Base-by-base conservation (phyloP, 2,888 invertebrate genomes). In the Hanleya hanleyi region DNA sequence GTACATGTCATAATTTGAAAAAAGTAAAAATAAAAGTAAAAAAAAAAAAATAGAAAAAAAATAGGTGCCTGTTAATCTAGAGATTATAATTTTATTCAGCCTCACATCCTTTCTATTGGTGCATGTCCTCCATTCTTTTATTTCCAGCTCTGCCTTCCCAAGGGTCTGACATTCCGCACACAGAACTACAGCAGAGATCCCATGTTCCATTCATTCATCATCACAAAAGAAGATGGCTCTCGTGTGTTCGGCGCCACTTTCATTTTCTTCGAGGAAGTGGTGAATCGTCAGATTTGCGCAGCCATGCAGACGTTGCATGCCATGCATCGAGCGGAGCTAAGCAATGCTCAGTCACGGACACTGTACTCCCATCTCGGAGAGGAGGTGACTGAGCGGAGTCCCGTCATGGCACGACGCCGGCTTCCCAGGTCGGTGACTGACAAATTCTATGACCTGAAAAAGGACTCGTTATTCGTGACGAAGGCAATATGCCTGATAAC, bases 231-330 rank as follows among this genome's bases (percentile, higher is more conserved):
- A 92, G 98, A 99, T 93, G 99, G 98, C 70, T 95, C 95, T 81
- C 93, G 98, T 82, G 95, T 95, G 82, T 97, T 97, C 92, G 99
- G 99, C 75, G 97, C 97, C 87, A 96, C 96, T 87, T 94, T 97
- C 82, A 95, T 97, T 26, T 99, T 99, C 91, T 98, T 95, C 92
- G 99, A 99, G 92, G 97, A 97, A 92, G 97, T 98, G 81, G 94
- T 95, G 72, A 97, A 97, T 91, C 93, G 94, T 68, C 95, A 97
- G 90, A 97, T 99, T 83, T 97, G 97, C 90, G 95, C 95, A 86
- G 97, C 98, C 68, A 97, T 99, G 95, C 97, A 97, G 90, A 97
- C 97, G 47, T 93, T 98, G 82, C 97, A 97, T 92, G 95, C 94
- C 90, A 91, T 90, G 88, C 91, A 91, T 80, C 86, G 89, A 61